Evolutionary conservation across 2,797 vertebrate genomes (phyloP), one percentile per base, ranked within the genome.

Genomic region (Neosilurus hyrtlii): DNA sequence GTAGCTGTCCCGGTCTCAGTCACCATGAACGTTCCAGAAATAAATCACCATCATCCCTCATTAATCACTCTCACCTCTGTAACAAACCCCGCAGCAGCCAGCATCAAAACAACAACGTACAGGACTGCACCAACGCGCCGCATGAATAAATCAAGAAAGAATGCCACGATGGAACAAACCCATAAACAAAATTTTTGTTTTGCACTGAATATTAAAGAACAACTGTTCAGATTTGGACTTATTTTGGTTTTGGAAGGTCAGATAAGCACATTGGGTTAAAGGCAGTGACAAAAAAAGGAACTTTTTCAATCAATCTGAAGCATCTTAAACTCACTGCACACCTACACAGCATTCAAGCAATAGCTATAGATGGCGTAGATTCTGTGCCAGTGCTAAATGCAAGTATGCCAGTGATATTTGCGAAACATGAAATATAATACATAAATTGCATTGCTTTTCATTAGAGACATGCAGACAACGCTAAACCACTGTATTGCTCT

Each of bases 41-140:
- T 57, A 59, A 75, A 75, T 59, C 2, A 4, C 18, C 16, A 37
- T 15, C 18, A 11, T 49, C n/a, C 70, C 14, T 73, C 30, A 59
- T 63, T 61, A 72, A 54, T 54, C 51, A 82, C 16, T 66, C 18
- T 70, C 37, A 52, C 24, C 43, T 78, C 65, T 56, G 22, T 43
- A 74, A 82, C 49, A 73, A 74, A 35, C 11, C 10, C 6, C 24
- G 8, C 70, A 18, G 6, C 49, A 72, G 49, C 70, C 70, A 54
- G 70, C n/a, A 26, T n/a, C 37, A 20, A 37, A 49, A 49, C 20
- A 70, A 72, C 14, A 9, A 22, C 7, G 22, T 51, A 24, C 68
- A 52, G 43, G 68, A 43, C 66, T 68, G 66, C 66, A 9, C 65
- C 15, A 66, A 66, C 63, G 35, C 63, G 16, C 24, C 9, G 57